A percentile compares a stretch with the other conserved stretches of the same genome.
Evolutionary conservation across 2,888 invertebrate species (phyloP).

Genomic region (Alloscopus bannaensis): DNA sequence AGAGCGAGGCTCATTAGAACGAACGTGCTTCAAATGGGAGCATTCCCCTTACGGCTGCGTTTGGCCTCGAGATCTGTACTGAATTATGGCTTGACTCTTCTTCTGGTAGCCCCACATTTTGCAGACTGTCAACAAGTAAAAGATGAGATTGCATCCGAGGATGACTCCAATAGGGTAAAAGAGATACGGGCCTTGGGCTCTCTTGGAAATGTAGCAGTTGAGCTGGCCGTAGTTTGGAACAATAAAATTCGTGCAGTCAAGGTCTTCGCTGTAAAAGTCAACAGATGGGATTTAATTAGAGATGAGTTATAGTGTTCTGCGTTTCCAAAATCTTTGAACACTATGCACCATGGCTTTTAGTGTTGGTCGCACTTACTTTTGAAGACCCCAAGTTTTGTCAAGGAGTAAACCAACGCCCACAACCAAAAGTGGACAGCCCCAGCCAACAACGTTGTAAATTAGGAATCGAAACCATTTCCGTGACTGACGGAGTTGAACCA

Average conservation of each 20-base stretch:
- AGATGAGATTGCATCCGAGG: constrained; percentile 49
- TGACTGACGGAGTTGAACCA: constrained; percentile 38
- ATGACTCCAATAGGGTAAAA: constrained; percentile 61
- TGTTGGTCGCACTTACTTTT: constrained; percentile 59
- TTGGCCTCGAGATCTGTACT: constrained; percentile 38
- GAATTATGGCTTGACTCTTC: constrained; percentile 47
- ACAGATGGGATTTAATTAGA: background rate
- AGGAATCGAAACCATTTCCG: constrained; percentile 52
- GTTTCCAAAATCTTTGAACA: too few species aligned
- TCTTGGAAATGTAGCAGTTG: constrained; percentile 66
- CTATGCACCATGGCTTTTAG: too few species aligned
- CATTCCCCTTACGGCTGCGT: constrained; percentile 52
- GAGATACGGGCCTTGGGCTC: constrained; percentile 61
- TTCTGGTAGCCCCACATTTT: constrained; percentile 65
- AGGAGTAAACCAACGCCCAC: constrained; percentile 46
- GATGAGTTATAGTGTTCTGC: constrained; percentile 12
- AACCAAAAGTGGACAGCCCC: constrained; percentile 40
- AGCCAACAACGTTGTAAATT: constrained; percentile 45
- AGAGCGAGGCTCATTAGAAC: too few species aligned
- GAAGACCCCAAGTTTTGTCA: constrained; percentile 45
- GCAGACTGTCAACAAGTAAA: constrained; percentile 60
- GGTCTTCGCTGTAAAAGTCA: constrained; percentile 38
- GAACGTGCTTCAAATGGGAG: too few species aligned
- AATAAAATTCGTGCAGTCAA: constrained; percentile 63
- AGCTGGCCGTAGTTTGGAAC: constrained; percentile 66